These are phyloP conservation scores for Diplogasteroides magnus DNA, from an alignment of 1,140 invertebrate species.

Conservation along the genomic window DNA sequence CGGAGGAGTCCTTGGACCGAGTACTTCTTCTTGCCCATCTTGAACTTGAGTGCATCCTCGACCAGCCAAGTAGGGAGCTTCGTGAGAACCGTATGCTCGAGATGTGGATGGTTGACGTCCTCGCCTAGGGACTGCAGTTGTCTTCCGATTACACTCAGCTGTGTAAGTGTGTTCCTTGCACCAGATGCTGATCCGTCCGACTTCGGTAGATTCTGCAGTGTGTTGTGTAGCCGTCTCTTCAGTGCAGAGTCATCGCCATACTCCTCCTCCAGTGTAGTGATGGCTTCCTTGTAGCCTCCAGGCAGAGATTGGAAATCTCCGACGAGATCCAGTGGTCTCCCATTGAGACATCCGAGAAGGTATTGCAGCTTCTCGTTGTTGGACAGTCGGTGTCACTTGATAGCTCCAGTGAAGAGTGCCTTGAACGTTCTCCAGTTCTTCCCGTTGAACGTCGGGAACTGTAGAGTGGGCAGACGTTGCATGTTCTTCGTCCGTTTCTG, in stretches of 20 bases:
- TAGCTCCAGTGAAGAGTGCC: too few species aligned
- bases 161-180: background rate
- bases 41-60: background rate
- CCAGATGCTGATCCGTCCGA: background rate
- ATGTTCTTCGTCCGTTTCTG: too few species aligned
- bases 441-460: too few species aligned
- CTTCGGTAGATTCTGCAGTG: background rate
- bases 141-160: background rate
- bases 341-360: too few species aligned
- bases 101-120: background rate
- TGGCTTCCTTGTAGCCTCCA: too few species aligned
- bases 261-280: slow-evolving; percentile 18
- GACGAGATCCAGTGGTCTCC: too few species aligned
- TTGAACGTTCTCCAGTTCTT: too few species aligned
- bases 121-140: background rate
- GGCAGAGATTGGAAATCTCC: too few species aligned
- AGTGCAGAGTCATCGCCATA: background rate
- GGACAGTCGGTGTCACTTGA: too few species aligned
- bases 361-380: too few species aligned
- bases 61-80: background rate
- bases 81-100: background rate
- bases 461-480: too few species aligned
- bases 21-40: background rate
- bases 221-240: background rate
- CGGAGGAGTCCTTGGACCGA: background rate